phyloP scores from a whole-genome alignment of 2,888 invertebrate genomes.

The Drosophila dives region DNA sequence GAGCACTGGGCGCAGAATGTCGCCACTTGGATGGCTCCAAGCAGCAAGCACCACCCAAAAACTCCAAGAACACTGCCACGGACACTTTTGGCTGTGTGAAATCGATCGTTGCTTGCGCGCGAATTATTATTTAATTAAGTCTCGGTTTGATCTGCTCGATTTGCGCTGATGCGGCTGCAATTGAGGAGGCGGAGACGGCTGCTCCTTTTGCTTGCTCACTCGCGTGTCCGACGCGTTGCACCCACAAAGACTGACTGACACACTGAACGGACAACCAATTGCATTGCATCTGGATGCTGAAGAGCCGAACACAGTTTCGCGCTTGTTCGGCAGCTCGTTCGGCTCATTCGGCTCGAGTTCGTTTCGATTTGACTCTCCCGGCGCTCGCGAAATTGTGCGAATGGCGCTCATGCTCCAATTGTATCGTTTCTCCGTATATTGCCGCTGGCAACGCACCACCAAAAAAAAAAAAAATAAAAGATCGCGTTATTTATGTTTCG shows the following conservation, averaged over 20 bases:
- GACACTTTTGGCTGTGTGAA: conserved; percentile 27
- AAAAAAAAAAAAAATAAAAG: conserved; percentile 46
- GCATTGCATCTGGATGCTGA: conserved; percentile 66
- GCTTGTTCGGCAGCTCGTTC: conserved; percentile 24
- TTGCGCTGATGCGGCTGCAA: conserved; percentile 1
- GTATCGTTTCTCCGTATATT: conserved; percentile 33
- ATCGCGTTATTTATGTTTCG: conserved; percentile 62
- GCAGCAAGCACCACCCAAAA: conserved; percentile 14
- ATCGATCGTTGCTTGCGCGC: conserved; percentile 47
- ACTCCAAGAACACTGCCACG: conserved; percentile 16
- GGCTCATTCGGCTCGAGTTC: conserved; percentile 24
- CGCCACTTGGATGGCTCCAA: conserved; percentile 38
- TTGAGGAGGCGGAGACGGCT: conserved; percentile 12
- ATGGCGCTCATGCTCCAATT: conserved; percentile 62
- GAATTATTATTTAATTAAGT: conserved; percentile 61
- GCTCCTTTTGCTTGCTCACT: conserved; percentile 31
- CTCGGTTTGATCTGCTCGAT: conserved; percentile 25
- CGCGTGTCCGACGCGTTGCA: conserved; percentile 68
- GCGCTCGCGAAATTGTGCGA: conserved; percentile 19
- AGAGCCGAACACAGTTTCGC: conserved; percentile 24
- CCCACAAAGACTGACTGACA: conserved; percentile 75
- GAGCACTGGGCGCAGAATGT: conserved; percentile 26
- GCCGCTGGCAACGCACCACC: conserved; percentile 30
- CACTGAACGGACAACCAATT: conserved; percentile 60
- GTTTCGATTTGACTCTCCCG: conserved; percentile 13